phyloP scores from a whole-genome alignment of 2,888 invertebrate genomes.

The Dendrolimus pini region DNA sequence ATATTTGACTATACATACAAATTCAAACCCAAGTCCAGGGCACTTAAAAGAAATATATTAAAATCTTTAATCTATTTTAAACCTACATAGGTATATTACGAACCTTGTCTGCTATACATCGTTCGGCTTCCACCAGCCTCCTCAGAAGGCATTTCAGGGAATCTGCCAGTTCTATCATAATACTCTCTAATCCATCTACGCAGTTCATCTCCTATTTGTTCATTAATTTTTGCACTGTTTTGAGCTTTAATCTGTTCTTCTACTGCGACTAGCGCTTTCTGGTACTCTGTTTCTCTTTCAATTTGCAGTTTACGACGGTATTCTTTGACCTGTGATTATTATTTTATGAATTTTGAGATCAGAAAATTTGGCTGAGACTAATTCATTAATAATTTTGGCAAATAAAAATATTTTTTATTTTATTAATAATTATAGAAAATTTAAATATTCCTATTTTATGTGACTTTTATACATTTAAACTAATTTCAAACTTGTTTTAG shows the following conservation, averaged over 20 bases:
- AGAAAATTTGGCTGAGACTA: too few species aligned
- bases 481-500: too few species aligned
- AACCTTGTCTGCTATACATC: slow-evolving; percentile 87
- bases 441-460: background rate
- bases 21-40: too few species aligned
- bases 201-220: slow-evolving; percentile 91
- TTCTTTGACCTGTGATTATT: slow-evolving; percentile 49
- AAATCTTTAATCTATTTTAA: too few species aligned
- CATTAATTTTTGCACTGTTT: slow-evolving; percentile 86
- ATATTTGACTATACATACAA: too few species aligned
- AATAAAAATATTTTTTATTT: slow-evolving; percentile 1
- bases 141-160: slow-evolving; percentile 94
- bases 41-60: too few species aligned
- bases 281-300: slow-evolving; percentile 81
- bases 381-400: too few species aligned
- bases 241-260: slow-evolving; percentile 81
- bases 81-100: background rate
- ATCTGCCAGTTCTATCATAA: slow-evolving; percentile 87
- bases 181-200: slow-evolving; percentile 91
- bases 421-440: slow-evolving; percentile 1
- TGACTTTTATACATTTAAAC: too few species aligned
- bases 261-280: slow-evolving; percentile 78
- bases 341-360: too few species aligned
- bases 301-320: slow-evolving; percentile 81
- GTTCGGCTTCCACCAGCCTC: slow-evolving; percentile 93